Base-by-base conservation (phyloP, 2,797 vertebrate genomes). In the Ataeniobius toweri region DNA sequence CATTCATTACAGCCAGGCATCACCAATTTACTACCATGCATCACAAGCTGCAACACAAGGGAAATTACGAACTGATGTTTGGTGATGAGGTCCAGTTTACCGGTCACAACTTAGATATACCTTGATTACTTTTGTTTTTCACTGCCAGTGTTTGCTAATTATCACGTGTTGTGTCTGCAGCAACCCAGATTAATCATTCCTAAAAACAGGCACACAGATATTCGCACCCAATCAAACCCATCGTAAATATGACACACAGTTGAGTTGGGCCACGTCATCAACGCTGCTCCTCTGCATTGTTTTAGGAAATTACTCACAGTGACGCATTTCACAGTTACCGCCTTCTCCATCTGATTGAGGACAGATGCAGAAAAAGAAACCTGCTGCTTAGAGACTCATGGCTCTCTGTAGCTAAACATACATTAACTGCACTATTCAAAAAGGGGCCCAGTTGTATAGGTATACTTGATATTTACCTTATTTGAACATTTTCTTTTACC, bases 241-340 rank as follows among this genome's bases (percentile, higher is more conserved):
- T 51, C 50, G 16, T 51, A 26, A 58, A n/a, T 24, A 10, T 58
- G n/a, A 71, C 46, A 50, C 18, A 28, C 55, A 73, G 10, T 24
- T 5, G 9, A 63, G 53, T 77, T 51, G 28, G 76, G 70, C 63
- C 68, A 73, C 26, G 36, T 77, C 53, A 59, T 13, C 73, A 28
- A 36, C 12, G 0, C 58, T 28, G 36, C 68, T 85, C 73, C 31
- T 77, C 78, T 80, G 58, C 70, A 71, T 78, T 73, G 73, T 81
- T 79, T 71, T 68, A 46, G 12, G 28, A 59, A 67, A 79, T 87
- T 73, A 77, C 55, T 86, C 84, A 76, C 0, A 20, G 5, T 79
- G 85, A 85, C 44, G 28, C 82, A 73, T 56, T 55, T 28, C 10
- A 68, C 41, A 68, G 10, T 68, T n/a, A 46, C 22, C 39, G 46